phyloP scores from a whole-genome alignment of 2,888 invertebrate genomes.

The Drosophila helvetica region DNA sequence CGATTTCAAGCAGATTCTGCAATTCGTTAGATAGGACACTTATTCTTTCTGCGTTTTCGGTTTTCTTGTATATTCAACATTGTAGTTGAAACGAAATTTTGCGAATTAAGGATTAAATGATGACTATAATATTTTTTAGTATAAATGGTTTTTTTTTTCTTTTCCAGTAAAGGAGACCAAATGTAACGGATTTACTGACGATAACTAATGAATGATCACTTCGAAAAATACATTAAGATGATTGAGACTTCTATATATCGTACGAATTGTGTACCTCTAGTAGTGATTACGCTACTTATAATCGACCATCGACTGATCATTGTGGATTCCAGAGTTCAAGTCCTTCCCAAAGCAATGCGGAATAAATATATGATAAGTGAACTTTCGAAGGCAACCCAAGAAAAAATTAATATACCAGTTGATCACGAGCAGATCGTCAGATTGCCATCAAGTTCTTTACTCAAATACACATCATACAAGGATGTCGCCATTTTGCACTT shows the following conservation, averaged over 20 bases:
- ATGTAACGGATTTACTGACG: not conserved
- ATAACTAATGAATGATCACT: not conserved
- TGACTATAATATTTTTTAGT: not conserved
- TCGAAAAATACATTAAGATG: constrained; percentile 33
- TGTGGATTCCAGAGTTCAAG: constrained; percentile 65
- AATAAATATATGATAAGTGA: constrained; percentile 59
- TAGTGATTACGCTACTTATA: constrained; percentile 47
- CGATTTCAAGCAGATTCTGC: too few relatives aligned
- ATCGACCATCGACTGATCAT: constrained; percentile 44
- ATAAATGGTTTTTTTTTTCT: not conserved
- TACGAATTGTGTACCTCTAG: constrained; percentile 21
- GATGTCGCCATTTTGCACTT: constrained; percentile 86
- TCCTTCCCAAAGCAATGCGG: constrained; percentile 64
- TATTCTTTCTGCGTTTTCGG: too few relatives aligned
- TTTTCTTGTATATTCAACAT: too few relatives aligned
- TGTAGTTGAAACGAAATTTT: too few relatives aligned
- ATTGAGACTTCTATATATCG: constrained; percentile 16
- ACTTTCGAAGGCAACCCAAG: constrained; percentile 64
- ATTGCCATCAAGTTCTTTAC: constrained; percentile 84
- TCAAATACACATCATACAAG: constrained; percentile 86
- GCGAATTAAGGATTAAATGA: not conserved
- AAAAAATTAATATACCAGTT: constrained; percentile 72
- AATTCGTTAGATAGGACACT: too few relatives aligned
- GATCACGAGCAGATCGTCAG: constrained; percentile 82
- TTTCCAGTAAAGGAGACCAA: constrained; percentile 3